Conservation (phyloP, 2,113 vertebrate genomes). For the Malurus melanocephalus region DNA sequence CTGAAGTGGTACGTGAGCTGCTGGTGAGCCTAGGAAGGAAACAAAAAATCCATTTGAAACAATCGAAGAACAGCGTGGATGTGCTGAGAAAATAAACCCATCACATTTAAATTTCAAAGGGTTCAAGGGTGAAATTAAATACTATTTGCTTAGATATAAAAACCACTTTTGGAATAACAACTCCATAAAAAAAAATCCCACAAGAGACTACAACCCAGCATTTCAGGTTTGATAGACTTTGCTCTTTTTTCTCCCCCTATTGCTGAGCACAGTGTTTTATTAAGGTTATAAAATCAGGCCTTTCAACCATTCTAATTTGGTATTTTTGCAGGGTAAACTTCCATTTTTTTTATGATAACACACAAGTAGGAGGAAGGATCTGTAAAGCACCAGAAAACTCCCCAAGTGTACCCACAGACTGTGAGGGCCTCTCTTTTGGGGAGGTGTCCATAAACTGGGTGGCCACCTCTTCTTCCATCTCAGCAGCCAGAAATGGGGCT, state of each 20-base stretch:
- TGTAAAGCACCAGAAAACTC: background rate
- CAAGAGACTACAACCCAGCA: background rate
- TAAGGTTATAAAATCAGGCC: background rate
- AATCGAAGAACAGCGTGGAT: background rate
- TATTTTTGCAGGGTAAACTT: background rate
- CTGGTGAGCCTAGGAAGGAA: background rate
- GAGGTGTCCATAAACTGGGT: background rate
- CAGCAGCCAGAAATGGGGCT: background rate
- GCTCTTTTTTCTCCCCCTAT: background rate
- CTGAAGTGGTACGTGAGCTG: background rate
- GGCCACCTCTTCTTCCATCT: background rate
- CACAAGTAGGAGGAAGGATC: background rate
- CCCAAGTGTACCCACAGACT: background rate
- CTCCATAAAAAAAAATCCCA: background rate
- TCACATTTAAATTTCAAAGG: background rate
- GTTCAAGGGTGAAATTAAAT: constrained; percentile 3
- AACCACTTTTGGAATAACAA: background rate
- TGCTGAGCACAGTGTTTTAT: background rate
- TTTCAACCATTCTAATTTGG: background rate
- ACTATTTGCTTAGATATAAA: constrained; percentile 8
- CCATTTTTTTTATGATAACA: background rate
- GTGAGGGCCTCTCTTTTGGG: background rate
- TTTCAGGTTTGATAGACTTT: background rate
- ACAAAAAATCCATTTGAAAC: background rate
- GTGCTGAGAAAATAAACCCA: background rate